A percentile compares a stretch with the other conserved stretches of the same genome.
These are phyloP conservation scores for Stomatorhinus walkeri DNA, from an alignment of 2,797 vertebrate species.

Conservation along the genomic window DNA sequence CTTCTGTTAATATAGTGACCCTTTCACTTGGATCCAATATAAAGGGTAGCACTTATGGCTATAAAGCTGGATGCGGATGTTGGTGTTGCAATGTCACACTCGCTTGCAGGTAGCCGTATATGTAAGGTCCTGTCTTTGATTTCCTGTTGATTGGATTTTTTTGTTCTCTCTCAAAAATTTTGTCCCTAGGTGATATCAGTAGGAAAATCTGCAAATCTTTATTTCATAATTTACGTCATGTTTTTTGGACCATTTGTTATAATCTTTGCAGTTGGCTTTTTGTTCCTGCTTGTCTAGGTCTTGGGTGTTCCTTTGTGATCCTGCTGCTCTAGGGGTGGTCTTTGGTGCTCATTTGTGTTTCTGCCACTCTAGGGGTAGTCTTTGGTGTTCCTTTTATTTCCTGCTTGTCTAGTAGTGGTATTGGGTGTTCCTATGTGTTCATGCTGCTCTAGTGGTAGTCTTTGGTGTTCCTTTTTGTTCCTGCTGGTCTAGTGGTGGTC, in stretches of 20 bases:
- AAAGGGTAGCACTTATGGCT: neutral
- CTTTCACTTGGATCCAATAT: neutral
- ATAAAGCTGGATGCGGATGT: neutral
- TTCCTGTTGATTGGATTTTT: neutral
- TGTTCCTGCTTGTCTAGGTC: neutral
- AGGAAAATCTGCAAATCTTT: neutral
- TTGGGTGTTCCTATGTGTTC: neutral
- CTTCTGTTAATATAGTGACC: neutral
- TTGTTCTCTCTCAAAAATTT: neutral
- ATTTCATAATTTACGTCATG: neutral
- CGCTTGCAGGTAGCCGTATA: neutral
- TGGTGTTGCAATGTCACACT: neutral
- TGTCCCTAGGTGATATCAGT: neutral
- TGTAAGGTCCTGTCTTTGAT: neutral
- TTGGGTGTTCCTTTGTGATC: neutral
- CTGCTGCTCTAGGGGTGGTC: neutral
- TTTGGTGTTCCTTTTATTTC: neutral
- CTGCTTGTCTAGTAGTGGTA: neutral
- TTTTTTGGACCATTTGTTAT: neutral
- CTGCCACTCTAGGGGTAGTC: neutral
- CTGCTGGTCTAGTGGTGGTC: neutral
- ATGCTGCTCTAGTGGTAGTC: neutral
- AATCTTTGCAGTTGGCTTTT: neutral
- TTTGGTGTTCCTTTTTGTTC: neutral
- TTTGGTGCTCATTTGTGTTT: neutral